Base-by-base conservation (phyloP, 1,140 invertebrate genomes). In the Anthonomus grandis region DNA sequence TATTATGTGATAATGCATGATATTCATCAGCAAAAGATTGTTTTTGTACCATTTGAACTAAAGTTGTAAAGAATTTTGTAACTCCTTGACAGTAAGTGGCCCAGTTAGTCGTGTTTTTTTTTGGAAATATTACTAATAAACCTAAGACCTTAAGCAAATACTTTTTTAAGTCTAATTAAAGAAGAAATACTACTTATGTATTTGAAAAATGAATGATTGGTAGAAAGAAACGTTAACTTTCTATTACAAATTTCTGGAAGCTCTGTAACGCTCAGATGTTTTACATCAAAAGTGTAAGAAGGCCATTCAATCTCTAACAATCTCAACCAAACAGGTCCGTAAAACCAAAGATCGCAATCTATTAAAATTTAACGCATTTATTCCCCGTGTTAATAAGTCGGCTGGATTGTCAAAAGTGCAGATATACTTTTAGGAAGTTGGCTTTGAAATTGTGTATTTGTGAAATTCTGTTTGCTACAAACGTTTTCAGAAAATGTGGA, bases 281-380 rank as follows among this genome's bases (percentile, higher is more conserved):
- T 37, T 10, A 10, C 41, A 19, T 44, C 9, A 44, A 21, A 21
- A 21, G 15, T 22, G 15, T 44, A 22, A 22, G 21, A 9, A 23
- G 37, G 17, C 41, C 47, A 57, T 13, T 39, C 4, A 39, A 34
- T 49, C 27, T 34, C 47, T 23, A 8, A 3, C 15, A 21, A 6
- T 15, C 12, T 44, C 22, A 63, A 27, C 59, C 62, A 57, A 10
- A 22, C 2, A 12, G 62, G 62, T 3, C 62, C 59, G 24, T 61
- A 25, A 25, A 38, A 61, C 62, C 52, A 63, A 34, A 51, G 36
- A 27, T 59, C 37, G 4, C 34, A 60, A 17, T 42, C 47, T 19
- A 23, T 10, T 17, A 55, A 6, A n/a, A 13, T 37, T 21, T 34
- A 18, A 24, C 4, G 47, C 13, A 23, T 8, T 21, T 9, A 47